Evolutionary conservation across 2,113 vertebrate species (phyloP).

Genomic region (Columbina picui): DNA sequence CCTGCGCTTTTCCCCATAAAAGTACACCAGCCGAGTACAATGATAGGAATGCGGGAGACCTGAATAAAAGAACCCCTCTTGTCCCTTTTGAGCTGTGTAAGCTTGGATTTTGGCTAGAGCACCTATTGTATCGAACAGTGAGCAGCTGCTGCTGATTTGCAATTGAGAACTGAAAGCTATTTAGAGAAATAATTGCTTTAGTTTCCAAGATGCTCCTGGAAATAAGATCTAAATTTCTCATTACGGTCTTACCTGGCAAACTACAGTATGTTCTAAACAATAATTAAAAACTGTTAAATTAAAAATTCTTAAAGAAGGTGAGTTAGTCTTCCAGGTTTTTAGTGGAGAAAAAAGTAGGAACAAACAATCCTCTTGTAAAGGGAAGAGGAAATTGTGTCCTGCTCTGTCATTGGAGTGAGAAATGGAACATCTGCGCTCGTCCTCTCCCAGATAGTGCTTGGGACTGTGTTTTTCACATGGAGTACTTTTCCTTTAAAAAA

Average conservation of each 20-base stretch:
- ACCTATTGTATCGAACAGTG: conserved; percentile 29
- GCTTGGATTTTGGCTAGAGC: not conserved
- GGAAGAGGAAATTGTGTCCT: not conserved
- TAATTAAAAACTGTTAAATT: conserved; percentile 48
- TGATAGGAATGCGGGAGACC: not conserved
- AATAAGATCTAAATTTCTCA: conserved; percentile 55
- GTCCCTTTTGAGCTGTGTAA: conserved; percentile 17
- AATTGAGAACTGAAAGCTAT: conserved; percentile 46
- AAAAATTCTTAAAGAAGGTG: conserved; percentile 40
- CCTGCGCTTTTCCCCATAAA: not conserved
- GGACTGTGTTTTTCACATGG: not conserved
- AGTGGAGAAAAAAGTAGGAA: not conserved
- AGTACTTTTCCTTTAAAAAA: not conserved
- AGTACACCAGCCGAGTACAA: not conserved
- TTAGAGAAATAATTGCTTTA: conserved; percentile 64
- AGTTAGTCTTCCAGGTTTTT: conserved; percentile 24
- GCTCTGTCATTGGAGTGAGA: not conserved
- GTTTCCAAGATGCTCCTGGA: conserved; percentile 51
- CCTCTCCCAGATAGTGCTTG: not conserved
- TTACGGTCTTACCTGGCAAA: conserved; percentile 39
- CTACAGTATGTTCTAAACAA: conserved; percentile 51
- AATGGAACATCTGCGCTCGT: not conserved
- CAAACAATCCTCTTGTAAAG: conserved; percentile 36
- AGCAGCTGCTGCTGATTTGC: conserved; percentile 49
- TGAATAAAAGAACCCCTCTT: conserved; percentile 17